phyloP scores from a whole-genome alignment of 1,140 invertebrate species.

The Lithobius niger region DNA sequence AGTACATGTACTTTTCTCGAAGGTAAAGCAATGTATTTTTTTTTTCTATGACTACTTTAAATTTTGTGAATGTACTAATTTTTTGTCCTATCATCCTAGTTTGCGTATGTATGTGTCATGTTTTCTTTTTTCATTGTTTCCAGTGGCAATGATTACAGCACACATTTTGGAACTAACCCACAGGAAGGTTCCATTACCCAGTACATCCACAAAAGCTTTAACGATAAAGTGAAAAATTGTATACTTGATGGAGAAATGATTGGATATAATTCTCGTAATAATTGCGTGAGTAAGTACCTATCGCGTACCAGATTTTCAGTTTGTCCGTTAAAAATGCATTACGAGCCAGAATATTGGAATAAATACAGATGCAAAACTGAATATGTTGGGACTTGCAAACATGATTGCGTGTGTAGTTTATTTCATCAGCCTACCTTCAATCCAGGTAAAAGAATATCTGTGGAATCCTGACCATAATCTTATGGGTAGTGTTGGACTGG shows the following conservation, averaged over 20 bases:
- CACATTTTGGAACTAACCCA: conserved; percentile 38
- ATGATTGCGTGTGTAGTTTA: too few relatives aligned
- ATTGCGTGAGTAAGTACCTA: conserved; percentile 18
- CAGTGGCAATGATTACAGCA: conserved; percentile 64
- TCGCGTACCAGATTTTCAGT: too few relatives aligned
- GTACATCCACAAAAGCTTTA: conserved; percentile 47
- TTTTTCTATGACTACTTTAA: not conserved
- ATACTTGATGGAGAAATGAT: conserved; percentile 96
- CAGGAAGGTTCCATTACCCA: conserved; percentile 45
- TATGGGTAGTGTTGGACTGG: too few relatives aligned
- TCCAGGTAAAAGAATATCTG: too few relatives aligned
- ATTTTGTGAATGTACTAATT: conserved; percentile 6
- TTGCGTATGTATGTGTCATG: too few relatives aligned
- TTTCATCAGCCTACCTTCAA: too few relatives aligned
- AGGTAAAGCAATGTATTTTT: conserved; percentile 29
- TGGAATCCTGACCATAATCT: too few relatives aligned
- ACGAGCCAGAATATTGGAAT: too few relatives aligned
- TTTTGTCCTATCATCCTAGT: too few relatives aligned
- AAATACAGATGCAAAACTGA: too few relatives aligned
- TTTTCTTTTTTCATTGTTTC: conserved; percentile 30
- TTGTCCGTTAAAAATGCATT: too few relatives aligned
- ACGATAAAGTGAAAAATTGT: conserved; percentile 48
- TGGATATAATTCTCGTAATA: conserved; percentile 49
- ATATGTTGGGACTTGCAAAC: too few relatives aligned
- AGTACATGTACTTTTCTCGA: conserved; percentile 72